phyloP scores from a whole-genome alignment of 2,797 vertebrate species.

The Agapornis canus region DNA sequence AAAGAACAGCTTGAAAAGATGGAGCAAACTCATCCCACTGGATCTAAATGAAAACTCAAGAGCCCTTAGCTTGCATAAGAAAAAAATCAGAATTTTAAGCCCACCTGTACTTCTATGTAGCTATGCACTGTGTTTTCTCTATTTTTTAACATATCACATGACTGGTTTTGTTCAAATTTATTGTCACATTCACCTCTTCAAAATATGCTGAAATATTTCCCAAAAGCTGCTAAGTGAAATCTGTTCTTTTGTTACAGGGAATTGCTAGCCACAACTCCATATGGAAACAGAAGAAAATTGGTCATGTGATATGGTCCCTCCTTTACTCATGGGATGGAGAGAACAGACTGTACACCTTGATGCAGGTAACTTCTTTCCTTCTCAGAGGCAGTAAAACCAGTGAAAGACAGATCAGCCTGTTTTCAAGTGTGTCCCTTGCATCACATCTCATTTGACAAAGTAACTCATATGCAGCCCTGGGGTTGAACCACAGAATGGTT shows the following conservation, averaged over 20 bases:
- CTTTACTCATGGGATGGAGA: neutral
- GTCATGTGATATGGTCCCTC: neutral
- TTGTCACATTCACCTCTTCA: neutral
- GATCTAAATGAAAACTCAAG: neutral
- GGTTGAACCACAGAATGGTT: neutral
- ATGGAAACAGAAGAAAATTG: neutral
- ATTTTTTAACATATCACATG: neutral
- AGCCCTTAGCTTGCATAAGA: neutral
- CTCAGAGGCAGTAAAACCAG: neutral
- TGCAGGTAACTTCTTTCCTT: neutral
- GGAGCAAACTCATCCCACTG: neutral
- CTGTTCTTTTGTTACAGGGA: neutral
- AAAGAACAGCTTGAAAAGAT: neutral
- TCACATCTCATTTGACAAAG: neutral
- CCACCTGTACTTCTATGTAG: neutral
- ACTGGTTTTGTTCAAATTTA: neutral
- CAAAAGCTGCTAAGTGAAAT: neutral
- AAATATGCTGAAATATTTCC: neutral
- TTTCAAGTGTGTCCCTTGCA: neutral
- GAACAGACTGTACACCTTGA: neutral
- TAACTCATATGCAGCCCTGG: neutral
- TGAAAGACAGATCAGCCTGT: neutral
- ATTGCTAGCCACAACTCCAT: neutral
- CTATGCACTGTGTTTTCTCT: neutral
- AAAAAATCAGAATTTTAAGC: neutral